A percentile compares a stretch with the other conserved stretches of the same genome.
phyloP scores from a whole-genome alignment of 2,888 invertebrate genomes.

The Graphium colonna region DNA sequence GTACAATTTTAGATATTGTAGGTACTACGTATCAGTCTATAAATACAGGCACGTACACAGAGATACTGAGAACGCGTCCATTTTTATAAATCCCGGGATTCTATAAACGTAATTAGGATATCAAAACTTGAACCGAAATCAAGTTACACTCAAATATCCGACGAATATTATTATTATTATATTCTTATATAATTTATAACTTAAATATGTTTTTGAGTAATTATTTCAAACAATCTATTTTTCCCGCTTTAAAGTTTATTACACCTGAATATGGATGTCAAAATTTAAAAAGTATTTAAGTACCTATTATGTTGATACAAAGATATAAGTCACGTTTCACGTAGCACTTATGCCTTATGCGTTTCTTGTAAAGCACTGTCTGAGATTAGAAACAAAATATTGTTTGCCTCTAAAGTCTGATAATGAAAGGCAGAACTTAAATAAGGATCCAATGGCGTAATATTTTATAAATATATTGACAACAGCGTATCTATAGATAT shows the following conservation, averaged over 20 bases:
- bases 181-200: no score
- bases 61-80: neutral
- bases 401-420: neutral
- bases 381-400: constrained; percentile 7
- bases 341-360: neutral
- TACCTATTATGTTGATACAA: neutral
- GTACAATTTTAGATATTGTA: no score
- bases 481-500: neutral
- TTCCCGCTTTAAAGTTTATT: neutral
- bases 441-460: neutral
- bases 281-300: no score
- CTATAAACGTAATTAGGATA: no score
- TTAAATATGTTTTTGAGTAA: no score
- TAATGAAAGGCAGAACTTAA: constrained; percentile 7
- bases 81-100: no score
- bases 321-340: neutral
- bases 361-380: neutral
- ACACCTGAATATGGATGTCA: no score
- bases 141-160: no score
- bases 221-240: neutral
- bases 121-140: no score
- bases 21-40: neutral
- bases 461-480: neutral
- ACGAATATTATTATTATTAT: no score
- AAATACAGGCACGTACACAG: neutral